Conservation (phyloP, 2,113 vertebrate species). For the Kobus ellipsiprymnus region DNA sequence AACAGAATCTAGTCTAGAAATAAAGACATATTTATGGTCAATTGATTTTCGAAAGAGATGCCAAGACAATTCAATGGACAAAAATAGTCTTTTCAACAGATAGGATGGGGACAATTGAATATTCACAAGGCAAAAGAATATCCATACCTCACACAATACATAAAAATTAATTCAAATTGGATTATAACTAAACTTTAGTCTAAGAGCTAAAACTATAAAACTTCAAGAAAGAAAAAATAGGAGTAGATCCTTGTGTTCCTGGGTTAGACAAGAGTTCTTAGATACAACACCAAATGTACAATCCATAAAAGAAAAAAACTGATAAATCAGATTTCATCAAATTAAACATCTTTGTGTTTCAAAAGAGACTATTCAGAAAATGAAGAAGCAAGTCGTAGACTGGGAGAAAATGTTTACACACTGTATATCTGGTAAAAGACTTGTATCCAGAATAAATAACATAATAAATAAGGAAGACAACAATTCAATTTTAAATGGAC, state of each 20-base stretch:
- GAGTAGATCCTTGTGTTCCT: background rate
- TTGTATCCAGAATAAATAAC: background rate
- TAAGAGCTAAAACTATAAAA: background rate
- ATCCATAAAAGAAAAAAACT: background rate
- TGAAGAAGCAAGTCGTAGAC: background rate
- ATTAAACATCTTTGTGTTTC: background rate
- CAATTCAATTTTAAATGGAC: background rate
- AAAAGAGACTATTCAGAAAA: background rate
- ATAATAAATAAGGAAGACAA: background rate
- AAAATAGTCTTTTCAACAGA: background rate
- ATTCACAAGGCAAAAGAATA: background rate
- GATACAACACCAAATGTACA: background rate
- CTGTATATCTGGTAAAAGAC: background rate
- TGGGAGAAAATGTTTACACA: background rate
- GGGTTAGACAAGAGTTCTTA: background rate
- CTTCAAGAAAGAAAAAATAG: background rate
- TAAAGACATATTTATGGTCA: background rate
- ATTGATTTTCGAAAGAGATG: background rate
- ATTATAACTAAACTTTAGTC: background rate
- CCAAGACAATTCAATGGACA: background rate
- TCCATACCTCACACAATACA: background rate
- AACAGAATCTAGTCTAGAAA: background rate
- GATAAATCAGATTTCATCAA: background rate
- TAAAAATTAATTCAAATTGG: background rate
- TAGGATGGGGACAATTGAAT: background rate